Evolutionary conservation across 2,797 vertebrate genomes (phyloP).

Genomic region (Hyperoplus lanceolatus): DNA sequence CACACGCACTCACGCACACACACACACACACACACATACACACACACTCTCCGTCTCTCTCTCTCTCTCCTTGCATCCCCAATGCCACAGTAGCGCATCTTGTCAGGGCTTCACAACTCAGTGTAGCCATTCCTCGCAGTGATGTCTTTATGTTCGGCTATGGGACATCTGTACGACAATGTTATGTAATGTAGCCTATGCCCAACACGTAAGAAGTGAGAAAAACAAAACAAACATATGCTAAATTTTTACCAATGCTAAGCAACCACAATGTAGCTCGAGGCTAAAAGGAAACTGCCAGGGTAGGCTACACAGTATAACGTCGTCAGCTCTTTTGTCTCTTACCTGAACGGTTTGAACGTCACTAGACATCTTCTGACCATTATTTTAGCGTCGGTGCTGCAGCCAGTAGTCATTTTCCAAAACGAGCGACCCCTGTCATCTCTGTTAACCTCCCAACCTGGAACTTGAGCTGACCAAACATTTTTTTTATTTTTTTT

Average conservation of each 20-base stretch:
- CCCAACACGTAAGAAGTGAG: neutral
- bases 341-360: constrained; percentile 97
- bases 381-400: constrained; percentile 93
- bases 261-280: neutral
- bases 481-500: constrained; percentile 40
- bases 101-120: constrained; percentile 10
- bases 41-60: neutral
- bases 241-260: neutral
- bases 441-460: constrained; percentile 67
- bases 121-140: neutral
- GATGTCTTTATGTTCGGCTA: neutral
- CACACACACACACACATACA: neutral
- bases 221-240: neutral
- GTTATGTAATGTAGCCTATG: neutral
- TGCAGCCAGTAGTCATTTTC: constrained; percentile 83
- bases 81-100: neutral
- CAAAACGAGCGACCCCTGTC: constrained; percentile 74
- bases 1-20: neutral
- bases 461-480: constrained; percentile 53
- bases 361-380: constrained; percentile 95
- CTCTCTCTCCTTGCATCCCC: too few relatives aligned
- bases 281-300: neutral
- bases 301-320: neutral
- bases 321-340: constrained; percentile 31
- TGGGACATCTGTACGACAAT: neutral